A percentile compares a stretch with the other conserved stretches of the same genome.
Conservation (phyloP, 2,113 vertebrate species). For the Perca schrenkii region DNA sequence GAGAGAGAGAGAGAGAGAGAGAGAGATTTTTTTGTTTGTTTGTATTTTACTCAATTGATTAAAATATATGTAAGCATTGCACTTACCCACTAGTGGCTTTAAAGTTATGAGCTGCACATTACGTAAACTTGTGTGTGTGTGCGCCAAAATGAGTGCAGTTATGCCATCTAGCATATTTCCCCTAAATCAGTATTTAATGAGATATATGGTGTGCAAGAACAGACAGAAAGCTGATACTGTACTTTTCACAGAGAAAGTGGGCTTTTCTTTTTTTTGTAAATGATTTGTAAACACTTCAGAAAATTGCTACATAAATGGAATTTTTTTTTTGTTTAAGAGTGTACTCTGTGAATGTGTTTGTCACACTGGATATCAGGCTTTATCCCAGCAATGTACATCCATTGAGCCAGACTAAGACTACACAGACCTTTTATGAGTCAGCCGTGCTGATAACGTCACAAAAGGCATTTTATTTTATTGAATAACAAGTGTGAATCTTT, state of each 20-base stretch:
- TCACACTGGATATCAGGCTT: neutral
- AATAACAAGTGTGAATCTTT: neutral
- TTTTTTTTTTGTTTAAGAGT: neutral
- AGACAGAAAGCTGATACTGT: neutral
- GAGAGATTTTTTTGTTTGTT: neutral
- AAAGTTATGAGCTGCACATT: constrained; percentile 36
- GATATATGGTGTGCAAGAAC: too few species aligned
- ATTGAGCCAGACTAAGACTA: too few species aligned
- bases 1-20: too few species aligned
- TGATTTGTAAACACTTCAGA: constrained; percentile 1
- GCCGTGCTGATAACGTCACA: neutral
- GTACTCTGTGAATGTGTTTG: neutral
- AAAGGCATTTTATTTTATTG: neutral
- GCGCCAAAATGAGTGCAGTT: constrained; percentile 32
- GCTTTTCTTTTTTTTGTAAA: neutral
- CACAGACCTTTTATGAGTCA: neutral
- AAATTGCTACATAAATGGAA: neutral
- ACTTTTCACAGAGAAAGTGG: neutral
- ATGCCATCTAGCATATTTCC: constrained; percentile 55
- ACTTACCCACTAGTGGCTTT: neutral
- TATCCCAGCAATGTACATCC: too few species aligned
- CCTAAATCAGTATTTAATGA: constrained; percentile 66
- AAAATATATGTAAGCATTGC: neutral
- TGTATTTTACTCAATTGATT: constrained; percentile 4
- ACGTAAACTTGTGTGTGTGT: constrained; percentile 7